phyloP scores from a whole-genome alignment of 1,140 invertebrate genomes.

The silkworm (Bombyx mori) region DNA sequence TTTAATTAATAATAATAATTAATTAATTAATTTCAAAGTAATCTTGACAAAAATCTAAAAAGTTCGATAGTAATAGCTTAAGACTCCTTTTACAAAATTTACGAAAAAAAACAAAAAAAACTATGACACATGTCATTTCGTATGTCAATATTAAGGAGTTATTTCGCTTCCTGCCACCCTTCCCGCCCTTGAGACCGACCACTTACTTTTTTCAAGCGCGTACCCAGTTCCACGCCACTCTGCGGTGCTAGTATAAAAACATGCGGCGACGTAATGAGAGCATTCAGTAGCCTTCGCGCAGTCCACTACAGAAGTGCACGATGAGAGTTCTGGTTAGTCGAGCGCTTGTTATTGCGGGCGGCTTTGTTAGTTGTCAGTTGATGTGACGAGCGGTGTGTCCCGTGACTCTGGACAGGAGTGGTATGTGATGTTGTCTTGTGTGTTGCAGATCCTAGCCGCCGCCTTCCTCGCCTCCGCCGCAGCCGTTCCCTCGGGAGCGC shows the following conservation, averaged over 20 bases:
- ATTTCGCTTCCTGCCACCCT: conserved; percentile 20
- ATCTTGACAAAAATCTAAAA: no score
- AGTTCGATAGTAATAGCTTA: no score
- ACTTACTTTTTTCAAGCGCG: conserved; percentile 64
- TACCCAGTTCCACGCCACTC: conserved; percentile 48
- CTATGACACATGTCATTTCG: conserved; percentile 6
- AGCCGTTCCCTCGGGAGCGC: conserved; percentile 49
- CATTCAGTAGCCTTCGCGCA: conserved; percentile 68
- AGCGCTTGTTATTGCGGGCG: neutral
- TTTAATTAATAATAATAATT: no score
- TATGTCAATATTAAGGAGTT: conserved; percentile 18
- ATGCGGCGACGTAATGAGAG: conserved; percentile 46
- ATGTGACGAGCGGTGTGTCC: neutral
- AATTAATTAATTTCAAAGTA: no score
- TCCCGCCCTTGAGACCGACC: conserved; percentile 54
- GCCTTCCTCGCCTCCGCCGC: conserved; percentile 62
- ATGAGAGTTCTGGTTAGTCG: conserved; percentile 68
- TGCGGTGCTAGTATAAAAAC: conserved; percentile 51
- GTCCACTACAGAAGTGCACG: conserved; percentile 67
- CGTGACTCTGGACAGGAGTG: neutral
- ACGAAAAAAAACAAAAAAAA: no score
- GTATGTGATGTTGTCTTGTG: conserved; percentile 33
- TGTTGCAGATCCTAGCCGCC: conserved; percentile 52
- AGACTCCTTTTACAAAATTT: no score
- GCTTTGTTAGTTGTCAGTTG: no score